These are phyloP conservation scores for Araneus ventricosus DNA, from an alignment of 1,140 invertebrate species.

Conservation along the genomic window DNA sequence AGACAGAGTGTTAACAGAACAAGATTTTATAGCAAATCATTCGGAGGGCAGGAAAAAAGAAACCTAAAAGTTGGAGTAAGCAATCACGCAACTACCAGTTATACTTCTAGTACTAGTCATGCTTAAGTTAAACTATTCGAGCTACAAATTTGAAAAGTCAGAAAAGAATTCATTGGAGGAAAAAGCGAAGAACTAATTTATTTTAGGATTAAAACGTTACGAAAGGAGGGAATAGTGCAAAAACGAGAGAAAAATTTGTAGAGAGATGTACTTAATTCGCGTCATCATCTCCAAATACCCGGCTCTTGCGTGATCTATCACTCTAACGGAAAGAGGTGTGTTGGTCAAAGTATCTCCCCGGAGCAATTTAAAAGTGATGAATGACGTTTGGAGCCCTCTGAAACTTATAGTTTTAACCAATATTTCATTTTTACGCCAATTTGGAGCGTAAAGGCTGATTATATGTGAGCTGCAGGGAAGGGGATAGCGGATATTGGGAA, in stretches of 20 bases:
- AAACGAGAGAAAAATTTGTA: not conserved
- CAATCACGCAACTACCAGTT: not conserved
- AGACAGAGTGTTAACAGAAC: no score
- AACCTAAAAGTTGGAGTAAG: not conserved
- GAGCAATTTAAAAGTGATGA: conserved; percentile 39
- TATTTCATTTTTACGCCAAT: conserved; percentile 40
- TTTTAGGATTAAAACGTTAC: not conserved
- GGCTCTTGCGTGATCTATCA: not conserved
- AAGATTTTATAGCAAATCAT: no score
- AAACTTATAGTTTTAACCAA: conserved; percentile 1
- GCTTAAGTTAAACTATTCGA: not conserved
- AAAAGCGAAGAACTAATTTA: not conserved
- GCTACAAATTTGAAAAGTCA: not conserved
- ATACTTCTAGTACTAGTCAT: not conserved
- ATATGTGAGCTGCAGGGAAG: not conserved
- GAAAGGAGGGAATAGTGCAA: not conserved
- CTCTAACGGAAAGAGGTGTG: not conserved
- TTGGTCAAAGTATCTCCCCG: conserved; percentile 11
- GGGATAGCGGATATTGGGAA: not conserved
- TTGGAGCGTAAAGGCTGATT: not conserved
- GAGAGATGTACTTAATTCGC: not conserved
- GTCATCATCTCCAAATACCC: conserved; percentile 4
- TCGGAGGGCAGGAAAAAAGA: not conserved
- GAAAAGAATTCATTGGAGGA: not conserved
- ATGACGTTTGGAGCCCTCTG: not conserved